Percentiles rank a stretch among this genome's conserved stretches.
These are phyloP conservation scores for Andrena chrysosceles DNA, from an alignment of 2,888 invertebrate genomes.

Conservation along the genomic window DNA sequence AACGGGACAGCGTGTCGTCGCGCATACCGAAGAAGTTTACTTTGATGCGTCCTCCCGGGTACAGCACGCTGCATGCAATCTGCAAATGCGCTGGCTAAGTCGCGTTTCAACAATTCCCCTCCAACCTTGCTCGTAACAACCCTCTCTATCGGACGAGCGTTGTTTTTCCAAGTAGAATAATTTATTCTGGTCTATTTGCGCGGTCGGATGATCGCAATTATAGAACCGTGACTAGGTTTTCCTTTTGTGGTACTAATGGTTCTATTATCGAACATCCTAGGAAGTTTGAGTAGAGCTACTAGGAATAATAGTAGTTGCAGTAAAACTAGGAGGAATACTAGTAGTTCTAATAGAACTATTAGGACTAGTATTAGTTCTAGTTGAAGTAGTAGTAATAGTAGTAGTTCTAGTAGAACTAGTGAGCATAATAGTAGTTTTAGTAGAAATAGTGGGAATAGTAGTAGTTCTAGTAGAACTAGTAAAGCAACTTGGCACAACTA, in stretches of 20 bases:
- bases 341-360: too few relatives aligned
- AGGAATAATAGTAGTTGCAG: too few relatives aligned
- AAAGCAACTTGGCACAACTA: too few relatives aligned
- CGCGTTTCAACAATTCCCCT: constrained; percentile 32
- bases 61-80: constrained; percentile 57
- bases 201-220: not conserved
- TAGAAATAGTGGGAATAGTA: too few relatives aligned
- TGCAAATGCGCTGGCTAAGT: constrained; percentile 63
- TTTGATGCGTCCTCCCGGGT: constrained; percentile 58
- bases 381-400: too few relatives aligned
- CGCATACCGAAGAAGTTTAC: constrained; percentile 62
- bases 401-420: too few relatives aligned
- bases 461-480: too few relatives aligned
- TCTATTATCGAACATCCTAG: not conserved
- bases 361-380: too few relatives aligned
- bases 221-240: not conserved
- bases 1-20: constrained; percentile 44
- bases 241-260: not conserved
- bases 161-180: not conserved
- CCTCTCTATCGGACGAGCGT: not conserved
- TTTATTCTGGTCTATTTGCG: not conserved
- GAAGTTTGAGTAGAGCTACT: too few relatives aligned
- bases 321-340: too few relatives aligned
- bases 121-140: constrained; percentile 7
- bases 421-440: too few relatives aligned